Percentiles rank a stretch among this genome's conserved stretches.
Conservation (phyloP, 2,888 invertebrate species). For the Netelia inedita region DNA sequence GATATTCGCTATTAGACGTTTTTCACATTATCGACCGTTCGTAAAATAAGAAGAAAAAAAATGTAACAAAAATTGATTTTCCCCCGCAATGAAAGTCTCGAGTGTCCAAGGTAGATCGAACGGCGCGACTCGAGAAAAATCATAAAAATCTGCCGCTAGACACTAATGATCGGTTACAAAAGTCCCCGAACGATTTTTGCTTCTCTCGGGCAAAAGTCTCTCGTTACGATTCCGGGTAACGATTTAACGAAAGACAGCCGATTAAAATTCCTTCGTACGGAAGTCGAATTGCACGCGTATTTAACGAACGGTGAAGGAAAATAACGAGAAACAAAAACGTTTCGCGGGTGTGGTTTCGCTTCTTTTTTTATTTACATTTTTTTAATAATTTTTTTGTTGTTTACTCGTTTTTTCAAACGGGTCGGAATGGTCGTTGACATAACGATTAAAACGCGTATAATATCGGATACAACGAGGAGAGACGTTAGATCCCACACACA, state of each 20-base stretch:
- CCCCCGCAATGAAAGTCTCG: too few relatives aligned
- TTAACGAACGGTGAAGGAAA: not conserved
- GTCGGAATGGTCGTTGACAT: constrained; percentile 70
- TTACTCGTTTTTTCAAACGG: constrained; percentile 4
- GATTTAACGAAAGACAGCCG: not conserved
- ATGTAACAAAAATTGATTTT: too few relatives aligned
- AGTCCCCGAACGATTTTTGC: constrained; percentile 28
- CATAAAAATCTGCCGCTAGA: not conserved
- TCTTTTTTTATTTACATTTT: too few relatives aligned
- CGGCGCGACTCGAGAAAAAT: not conserved
- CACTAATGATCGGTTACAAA: constrained; percentile 10
- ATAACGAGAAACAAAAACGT: too few relatives aligned
- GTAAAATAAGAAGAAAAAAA: too few relatives aligned
- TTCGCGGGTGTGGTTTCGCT: too few relatives aligned
- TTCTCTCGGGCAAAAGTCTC: not conserved
- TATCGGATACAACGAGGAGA: constrained; percentile 54
- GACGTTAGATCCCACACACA: constrained; percentile 46
- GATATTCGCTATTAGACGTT: too few relatives aligned
- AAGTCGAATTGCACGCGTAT: not conserved
- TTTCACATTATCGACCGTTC: too few relatives aligned
- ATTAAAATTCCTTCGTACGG: not conserved
- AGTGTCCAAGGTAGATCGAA: too few relatives aligned
- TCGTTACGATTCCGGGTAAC: not conserved
- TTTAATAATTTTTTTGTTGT: not conserved
- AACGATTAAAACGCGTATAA: constrained; percentile 72